These are phyloP conservation scores for Macquaria australasica DNA, from an alignment of 2,113 vertebrate genomes.

Conservation along the genomic window DNA sequence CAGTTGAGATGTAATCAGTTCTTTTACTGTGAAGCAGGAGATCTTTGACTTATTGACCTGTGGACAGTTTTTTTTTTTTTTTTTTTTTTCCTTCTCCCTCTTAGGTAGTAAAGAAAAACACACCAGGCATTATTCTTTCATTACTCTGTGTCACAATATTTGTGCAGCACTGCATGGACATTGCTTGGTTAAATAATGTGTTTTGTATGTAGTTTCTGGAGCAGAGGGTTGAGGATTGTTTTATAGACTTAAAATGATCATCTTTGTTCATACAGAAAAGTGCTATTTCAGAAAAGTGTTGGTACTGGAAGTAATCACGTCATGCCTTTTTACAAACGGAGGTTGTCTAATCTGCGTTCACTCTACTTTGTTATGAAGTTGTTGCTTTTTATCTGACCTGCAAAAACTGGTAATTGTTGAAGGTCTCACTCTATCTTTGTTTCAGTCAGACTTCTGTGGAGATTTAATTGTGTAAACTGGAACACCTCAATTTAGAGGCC, in stretches of 20 bases:
- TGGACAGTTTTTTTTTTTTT: background rate
- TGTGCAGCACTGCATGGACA: background rate
- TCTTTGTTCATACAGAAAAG: background rate
- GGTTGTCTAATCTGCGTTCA: background rate
- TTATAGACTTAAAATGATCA: conserved; percentile 8
- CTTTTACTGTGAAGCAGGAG: background rate
- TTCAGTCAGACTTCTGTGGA: conserved; percentile 8
- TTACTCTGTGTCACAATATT: background rate
- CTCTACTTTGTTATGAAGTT: background rate
- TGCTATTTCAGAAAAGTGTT: background rate
- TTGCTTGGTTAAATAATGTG: background rate
- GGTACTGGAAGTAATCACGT: background rate
- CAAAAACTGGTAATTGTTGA: conserved; percentile 4
- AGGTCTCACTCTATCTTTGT: background rate
- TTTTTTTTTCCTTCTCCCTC: background rate
- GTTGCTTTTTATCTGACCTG: background rate
- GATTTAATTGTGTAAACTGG: conserved; percentile 47
- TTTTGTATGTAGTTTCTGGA: background rate
- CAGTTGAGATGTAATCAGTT: background rate
- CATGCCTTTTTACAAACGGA: background rate
- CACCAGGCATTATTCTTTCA: background rate
- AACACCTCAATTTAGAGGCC: conserved; percentile 1
- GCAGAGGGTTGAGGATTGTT: background rate
- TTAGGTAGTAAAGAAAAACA: background rate
- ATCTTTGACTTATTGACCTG: background rate